A percentile compares a stretch with the other conserved stretches of the same genome.
These are phyloP conservation scores for Troglohyphantes excavatus DNA, from an alignment of 2,888 invertebrate species.

Conservation along the genomic window DNA sequence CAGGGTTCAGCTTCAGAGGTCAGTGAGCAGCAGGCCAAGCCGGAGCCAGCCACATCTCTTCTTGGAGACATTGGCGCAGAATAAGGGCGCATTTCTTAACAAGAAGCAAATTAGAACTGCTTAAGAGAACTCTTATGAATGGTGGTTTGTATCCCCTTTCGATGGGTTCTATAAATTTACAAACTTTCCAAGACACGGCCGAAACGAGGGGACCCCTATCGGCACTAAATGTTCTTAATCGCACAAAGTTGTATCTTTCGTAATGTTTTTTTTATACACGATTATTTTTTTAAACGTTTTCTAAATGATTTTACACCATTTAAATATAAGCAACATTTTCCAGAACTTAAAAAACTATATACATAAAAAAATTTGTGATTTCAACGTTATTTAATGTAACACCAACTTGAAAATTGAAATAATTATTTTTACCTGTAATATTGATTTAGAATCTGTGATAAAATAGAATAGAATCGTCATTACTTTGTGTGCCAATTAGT, in stretches of 20 bases:
- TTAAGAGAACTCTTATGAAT: not conserved
- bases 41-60: constrained; percentile 35
- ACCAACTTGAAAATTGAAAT: constrained; percentile 8
- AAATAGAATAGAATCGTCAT: not conserved
- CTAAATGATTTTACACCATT: not conserved
- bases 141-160: constrained; percentile 32
- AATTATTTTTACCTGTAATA: not conserved
- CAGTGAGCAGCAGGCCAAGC: constrained; percentile 34
- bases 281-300: constrained; percentile 21
- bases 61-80: constrained; percentile 67
- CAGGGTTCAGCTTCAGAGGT: constrained; percentile 73
- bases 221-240: constrained; percentile 60
- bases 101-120: constrained; percentile 29
- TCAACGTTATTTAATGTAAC: not conserved
- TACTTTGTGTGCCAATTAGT: constrained; percentile 29
- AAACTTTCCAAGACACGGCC: constrained; percentile 28
- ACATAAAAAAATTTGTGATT: not conserved
- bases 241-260: constrained; percentile 67
- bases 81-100: constrained; percentile 18
- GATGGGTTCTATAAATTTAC: constrained; percentile 28
- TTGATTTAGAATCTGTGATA: constrained; percentile 33
- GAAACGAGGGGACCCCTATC: constrained; percentile 3
- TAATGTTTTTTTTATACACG: constrained; percentile 21
- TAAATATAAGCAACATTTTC: not conserved
- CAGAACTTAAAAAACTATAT: not conserved